Evolutionary conservation across 2,113 vertebrate genomes (phyloP).

Genomic region (Thinocorus orbignyianus): DNA sequence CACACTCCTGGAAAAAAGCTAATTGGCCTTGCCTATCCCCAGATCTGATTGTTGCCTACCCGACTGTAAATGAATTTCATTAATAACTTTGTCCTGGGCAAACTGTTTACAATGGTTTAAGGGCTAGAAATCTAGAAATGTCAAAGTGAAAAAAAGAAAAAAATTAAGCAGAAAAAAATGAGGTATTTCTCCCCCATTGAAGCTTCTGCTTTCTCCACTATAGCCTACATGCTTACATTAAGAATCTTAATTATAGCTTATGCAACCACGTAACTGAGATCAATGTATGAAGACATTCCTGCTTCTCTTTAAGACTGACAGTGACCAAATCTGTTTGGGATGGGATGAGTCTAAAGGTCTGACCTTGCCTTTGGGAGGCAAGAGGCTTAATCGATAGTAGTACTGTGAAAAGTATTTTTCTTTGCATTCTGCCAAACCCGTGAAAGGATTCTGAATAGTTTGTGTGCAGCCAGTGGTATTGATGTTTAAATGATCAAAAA

Average conservation of each 20-base stretch:
- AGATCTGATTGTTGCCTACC: background rate
- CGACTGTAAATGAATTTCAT: background rate
- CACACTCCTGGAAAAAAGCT: background rate
- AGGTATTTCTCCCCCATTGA: fast-evolving
- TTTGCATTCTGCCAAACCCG: background rate
- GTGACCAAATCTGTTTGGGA: background rate
- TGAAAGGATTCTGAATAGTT: background rate
- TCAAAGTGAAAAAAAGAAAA: background rate
- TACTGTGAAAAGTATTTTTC: background rate
- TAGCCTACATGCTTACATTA: background rate
- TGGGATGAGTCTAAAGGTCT: background rate
- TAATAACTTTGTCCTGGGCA: background rate
- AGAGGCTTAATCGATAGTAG: background rate
- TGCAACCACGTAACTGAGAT: background rate
- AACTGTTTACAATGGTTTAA: background rate
- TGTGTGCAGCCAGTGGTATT: background rate
- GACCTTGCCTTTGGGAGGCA: background rate
- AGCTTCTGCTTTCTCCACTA: background rate
- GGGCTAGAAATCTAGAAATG: background rate
- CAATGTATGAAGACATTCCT: background rate
- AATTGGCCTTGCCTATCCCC: background rate
- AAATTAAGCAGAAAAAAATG: background rate
- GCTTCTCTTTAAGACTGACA: background rate
- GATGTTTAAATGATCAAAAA: slow-evolving; percentile 41
- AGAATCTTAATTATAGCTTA: background rate